phyloP scores from a whole-genome alignment of 2,797 vertebrate genomes.

The Aldrovandia affinis region DNA sequence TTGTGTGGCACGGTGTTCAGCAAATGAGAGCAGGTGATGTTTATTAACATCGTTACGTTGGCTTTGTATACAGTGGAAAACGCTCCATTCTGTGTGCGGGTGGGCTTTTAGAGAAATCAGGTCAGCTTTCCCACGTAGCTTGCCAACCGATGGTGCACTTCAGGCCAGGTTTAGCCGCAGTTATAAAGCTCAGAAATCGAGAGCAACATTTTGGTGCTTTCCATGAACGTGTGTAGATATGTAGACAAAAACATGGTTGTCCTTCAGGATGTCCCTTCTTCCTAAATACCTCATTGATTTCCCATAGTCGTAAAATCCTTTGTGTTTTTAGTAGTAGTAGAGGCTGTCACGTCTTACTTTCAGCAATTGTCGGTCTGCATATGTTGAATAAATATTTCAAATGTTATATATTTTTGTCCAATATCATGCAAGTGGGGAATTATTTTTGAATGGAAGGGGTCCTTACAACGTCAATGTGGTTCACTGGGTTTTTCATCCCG shows the following conservation, averaged over 20 bases:
- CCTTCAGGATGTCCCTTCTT: background rate
- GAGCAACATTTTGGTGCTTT: background rate
- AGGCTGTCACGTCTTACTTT: background rate
- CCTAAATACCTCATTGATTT: background rate
- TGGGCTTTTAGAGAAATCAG: background rate
- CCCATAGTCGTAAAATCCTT: background rate
- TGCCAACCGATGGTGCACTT: background rate
- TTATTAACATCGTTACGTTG: background rate
- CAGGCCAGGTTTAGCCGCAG: background rate
- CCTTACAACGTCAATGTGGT: background rate
- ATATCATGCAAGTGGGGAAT: background rate
- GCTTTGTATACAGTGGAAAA: background rate
- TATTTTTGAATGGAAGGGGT: background rate
- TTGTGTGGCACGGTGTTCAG: background rate
- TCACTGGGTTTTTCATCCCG: background rate
- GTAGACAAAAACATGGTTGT: background rate
- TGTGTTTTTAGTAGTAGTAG: background rate
- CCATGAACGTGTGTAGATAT: background rate
- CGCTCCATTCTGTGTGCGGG: background rate
- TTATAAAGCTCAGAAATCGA: background rate
- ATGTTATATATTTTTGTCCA: background rate
- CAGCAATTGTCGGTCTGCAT: background rate
- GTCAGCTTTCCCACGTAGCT: background rate
- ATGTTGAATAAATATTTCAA: background rate
- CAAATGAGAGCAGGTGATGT: background rate